Evolutionary conservation across 2,797 vertebrate genomes (phyloP).

Genomic region (Lithobates sylvaticus): DNA sequence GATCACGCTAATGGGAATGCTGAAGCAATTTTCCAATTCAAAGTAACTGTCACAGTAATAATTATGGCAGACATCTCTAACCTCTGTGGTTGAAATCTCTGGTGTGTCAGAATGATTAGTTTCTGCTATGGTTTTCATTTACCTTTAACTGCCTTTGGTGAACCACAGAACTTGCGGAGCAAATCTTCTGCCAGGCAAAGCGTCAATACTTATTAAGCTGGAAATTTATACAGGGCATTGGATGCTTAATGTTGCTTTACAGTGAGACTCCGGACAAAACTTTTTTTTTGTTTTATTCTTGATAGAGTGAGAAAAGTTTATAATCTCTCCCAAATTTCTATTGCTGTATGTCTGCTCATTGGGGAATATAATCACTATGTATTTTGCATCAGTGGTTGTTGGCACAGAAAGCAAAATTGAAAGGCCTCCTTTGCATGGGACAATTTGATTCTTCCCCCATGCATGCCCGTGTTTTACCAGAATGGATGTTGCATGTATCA

Average conservation of each 20-base stretch:
- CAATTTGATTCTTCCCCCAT: too few relatives aligned
- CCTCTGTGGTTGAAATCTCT: conserved; percentile 23
- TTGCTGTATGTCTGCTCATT: too few relatives aligned
- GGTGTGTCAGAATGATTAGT: conserved; percentile 18
- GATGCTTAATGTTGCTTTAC: not conserved
- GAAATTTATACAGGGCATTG: not conserved
- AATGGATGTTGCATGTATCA: too few relatives aligned
- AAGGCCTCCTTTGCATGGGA: too few relatives aligned
- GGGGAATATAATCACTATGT: too few relatives aligned
- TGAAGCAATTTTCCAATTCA: conserved; percentile 3
- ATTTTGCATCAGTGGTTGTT: too few relatives aligned
- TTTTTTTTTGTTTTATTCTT: not conserved
- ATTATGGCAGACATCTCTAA: conserved; percentile 18
- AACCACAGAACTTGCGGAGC: not conserved
- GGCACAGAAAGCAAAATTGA: too few relatives aligned
- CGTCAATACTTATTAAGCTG: not conserved
- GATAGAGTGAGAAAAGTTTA: too few relatives aligned
- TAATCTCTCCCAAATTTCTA: too few relatives aligned
- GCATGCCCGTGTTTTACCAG: too few relatives aligned
- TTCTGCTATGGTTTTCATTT: conserved; percentile 26
- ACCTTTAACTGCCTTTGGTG: conserved; percentile 17
- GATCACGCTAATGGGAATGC: conserved; percentile 23
- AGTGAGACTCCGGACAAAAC: not conserved
- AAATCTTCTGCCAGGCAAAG: conserved; percentile 2
- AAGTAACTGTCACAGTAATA: conserved; percentile 21